Base-by-base conservation (phyloP, 2,797 vertebrate genomes). In the Hozukius guyotensis region DNA sequence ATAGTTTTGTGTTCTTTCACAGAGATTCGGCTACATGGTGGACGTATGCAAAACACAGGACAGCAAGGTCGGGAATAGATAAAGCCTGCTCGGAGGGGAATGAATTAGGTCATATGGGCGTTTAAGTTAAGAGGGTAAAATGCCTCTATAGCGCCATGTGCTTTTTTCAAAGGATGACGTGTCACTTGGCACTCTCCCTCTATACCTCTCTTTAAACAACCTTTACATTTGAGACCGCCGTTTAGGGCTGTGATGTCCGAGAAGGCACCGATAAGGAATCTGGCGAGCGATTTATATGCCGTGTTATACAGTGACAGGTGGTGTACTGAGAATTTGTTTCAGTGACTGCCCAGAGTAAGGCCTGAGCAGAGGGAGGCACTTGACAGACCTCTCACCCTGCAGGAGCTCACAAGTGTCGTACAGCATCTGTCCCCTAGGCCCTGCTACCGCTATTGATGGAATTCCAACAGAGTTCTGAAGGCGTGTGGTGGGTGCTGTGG, bases 281-380 rank as follows among this genome's bases (percentile, higher is more conserved):
- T 85, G 81, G 79, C 62, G 57, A 88, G 80, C 7, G 2, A 70
- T 78, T 77, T 71, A 70, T 75, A 70, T 64, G 68, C 27, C 9
- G 29, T 22, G 22, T 79, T 87, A 49, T 64, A 64, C 24, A 61
- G 53, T 69, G 89, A 86, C 89, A 91, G 84, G 86, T 91, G 83
- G 88, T 78, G 83, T 56, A 63, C 66, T 68, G 68, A 89, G 77
- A 87, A 83, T 88, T 81, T 86, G 78, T 92, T 90, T 93, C 83
- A 90, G 64, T 81, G 87, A 78, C 65, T 89, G 84, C 86, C 87
- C 83, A 83, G 88, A 78, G 67, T 77, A 22, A 52, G 83, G 78
- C 62, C 71, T 63, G 61, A 81, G 77, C 76, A 36, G 61, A 84
- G 85, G 72, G 84, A 82, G 70, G 77, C 84, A 73, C 85, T 92